Base-by-base conservation (phyloP, 2,888 invertebrate species). In the Drosophila aldrichi region DNA sequence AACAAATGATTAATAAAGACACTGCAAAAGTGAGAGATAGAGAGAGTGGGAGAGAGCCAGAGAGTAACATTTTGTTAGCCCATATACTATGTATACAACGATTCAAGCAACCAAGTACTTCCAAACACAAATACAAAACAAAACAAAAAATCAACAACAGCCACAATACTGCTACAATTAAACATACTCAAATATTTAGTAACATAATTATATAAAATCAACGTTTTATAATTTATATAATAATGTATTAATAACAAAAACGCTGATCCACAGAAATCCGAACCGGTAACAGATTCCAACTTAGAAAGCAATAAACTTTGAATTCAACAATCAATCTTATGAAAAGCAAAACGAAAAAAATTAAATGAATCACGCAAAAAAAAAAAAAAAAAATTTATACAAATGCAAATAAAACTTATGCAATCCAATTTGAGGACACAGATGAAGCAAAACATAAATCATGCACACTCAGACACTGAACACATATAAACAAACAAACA, bases 51-150 rank as follows among this genome's bases (percentile, higher is more conserved):
- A 44, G 20, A 22, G 29, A 34, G 55, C 51, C 44, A 57, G 66
- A n/a, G 64, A 64, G 52, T 66, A 61, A 52, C 44, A 59, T 60
- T 46, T 66, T 54, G 60, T 73, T 66, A 66, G 73, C 48, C 29
- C 29, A 48, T 56, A 36, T 48, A n/a, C n/a, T n/a, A 48, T 51
- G 36, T 48, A 77, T 46, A 84, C 88, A 82, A 87, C 82, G 88
- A 82, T 87, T 55, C 54, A 62, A 59, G 85, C 56, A 87, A 82
- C 75, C 52, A 73, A 87, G 82, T 87, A 87, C 87, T 82, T 82
- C 87, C 87, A 86, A 63, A 64, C 61, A 64, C 49, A 44, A 10
- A 25, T 3, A 25, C 20, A 25, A 25, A 41, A 41, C 34, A 12
- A 34, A 34, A 34, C 12, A 63, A 67, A 61, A 52, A 44, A 46